These are phyloP conservation scores for Chaetophractus vellerosus DNA, from an alignment of 2,797 vertebrate species.

Conservation along the genomic window DNA sequence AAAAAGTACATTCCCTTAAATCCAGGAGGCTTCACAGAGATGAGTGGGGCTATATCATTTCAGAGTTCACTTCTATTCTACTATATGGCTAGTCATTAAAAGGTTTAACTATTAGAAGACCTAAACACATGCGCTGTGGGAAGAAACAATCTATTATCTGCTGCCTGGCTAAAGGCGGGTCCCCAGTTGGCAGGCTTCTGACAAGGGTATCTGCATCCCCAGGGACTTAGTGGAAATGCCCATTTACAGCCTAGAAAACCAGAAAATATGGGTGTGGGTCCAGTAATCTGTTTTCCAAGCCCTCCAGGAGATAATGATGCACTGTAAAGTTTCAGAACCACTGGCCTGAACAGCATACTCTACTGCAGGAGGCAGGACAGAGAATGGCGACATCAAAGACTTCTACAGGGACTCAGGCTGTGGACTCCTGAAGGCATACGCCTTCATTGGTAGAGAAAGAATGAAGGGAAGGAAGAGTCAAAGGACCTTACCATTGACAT, in stretches of 20 bases:
- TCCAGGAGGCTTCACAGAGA: neutral
- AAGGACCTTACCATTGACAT: too few species aligned
- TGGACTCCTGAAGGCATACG: too few species aligned
- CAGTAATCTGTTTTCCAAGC: neutral
- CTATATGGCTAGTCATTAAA: neutral
- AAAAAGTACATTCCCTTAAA: neutral
- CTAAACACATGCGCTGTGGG: too few species aligned
- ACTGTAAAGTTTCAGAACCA: neutral
- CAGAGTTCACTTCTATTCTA: neutral
- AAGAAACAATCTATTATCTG: neutral
- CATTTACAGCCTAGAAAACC: neutral
- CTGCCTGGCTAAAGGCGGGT: accelerated
- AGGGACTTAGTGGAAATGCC: neutral
- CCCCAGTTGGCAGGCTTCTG: neutral
- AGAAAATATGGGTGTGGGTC: neutral
- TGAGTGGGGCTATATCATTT: neutral
- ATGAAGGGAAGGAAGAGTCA: too few species aligned
- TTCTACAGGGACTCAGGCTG: accelerated
- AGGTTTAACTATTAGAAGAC: neutral
- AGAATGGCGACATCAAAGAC: accelerated
- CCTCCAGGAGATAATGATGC: accelerated
- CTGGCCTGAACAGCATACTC: neutral
- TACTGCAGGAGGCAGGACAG: neutral
- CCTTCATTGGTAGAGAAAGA: too few species aligned
- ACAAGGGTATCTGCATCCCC: too few species aligned